Evolutionary conservation across 2,113 vertebrate species (phyloP).

Genomic region (Felis chaus): DNA sequence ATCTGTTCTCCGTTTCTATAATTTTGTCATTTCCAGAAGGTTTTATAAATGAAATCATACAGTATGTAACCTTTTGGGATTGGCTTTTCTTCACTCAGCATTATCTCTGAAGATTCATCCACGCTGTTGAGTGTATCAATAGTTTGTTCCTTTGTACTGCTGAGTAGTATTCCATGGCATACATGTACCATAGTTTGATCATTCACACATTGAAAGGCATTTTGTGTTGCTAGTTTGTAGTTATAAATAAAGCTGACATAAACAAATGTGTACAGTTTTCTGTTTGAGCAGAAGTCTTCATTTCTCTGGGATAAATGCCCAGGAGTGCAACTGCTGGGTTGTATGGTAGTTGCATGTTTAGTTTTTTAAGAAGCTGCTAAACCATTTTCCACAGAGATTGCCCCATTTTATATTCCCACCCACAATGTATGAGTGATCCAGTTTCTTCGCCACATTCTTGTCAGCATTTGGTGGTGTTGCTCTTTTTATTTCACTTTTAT

Average conservation of each 20-base stretch:
- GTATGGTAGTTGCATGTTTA: background rate
- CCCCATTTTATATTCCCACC: background rate
- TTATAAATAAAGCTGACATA: background rate
- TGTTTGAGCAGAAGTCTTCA: background rate
- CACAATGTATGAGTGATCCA: background rate
- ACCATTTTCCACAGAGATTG: background rate
- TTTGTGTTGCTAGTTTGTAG: background rate
- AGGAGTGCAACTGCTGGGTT: background rate
- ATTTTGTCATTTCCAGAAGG: background rate
- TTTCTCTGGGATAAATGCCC: background rate
- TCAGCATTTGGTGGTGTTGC: background rate
- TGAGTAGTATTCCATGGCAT: background rate
- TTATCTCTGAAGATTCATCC: background rate
- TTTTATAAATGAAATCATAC: background rate
- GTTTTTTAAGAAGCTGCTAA: background rate
- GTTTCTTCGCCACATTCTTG: background rate
- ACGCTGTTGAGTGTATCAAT: background rate
- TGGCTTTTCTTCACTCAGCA: background rate
- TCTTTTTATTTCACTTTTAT: background rate
- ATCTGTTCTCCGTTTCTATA: background rate
- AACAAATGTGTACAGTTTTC: background rate
- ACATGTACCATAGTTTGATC: background rate
- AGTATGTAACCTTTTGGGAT: background rate
- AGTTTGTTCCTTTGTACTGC: background rate
- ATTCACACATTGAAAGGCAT: background rate